Percentiles rank a stretch among this genome's conserved stretches.
Evolutionary conservation across 1,140 invertebrate species (phyloP).

Genomic region (Ceratitis capitata): DNA sequence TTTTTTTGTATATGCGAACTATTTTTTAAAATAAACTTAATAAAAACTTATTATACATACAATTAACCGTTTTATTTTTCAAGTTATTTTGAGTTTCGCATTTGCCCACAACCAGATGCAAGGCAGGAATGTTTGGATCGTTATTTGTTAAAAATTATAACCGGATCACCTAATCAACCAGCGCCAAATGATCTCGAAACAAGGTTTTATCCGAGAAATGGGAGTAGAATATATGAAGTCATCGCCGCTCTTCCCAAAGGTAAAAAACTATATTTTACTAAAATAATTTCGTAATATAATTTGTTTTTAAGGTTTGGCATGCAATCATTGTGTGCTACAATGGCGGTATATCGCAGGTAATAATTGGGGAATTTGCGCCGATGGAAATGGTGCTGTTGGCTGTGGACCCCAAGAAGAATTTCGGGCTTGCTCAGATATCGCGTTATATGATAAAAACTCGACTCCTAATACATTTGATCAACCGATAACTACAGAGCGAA

Average conservation of each 20-base stretch:
- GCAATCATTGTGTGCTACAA: constrained; percentile 82
- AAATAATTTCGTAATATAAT: background rate
- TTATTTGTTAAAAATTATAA: constrained; percentile 72
- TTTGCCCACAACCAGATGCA: constrained; percentile 56
- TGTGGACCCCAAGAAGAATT: constrained; percentile 91
- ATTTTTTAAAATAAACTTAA: too few relatives aligned
- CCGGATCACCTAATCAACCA: constrained; percentile 61
- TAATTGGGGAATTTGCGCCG: constrained; percentile 79
- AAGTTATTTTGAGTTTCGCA: background rate
- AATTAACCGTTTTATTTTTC: too few relatives aligned
- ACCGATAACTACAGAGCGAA: background rate
- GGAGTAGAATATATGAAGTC: constrained; percentile 81
- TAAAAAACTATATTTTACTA: constrained; percentile 42
- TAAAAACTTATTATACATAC: too few relatives aligned
- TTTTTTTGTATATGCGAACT: too few relatives aligned
- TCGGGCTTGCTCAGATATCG: constrained; percentile 84
- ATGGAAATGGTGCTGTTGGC: constrained; percentile 78
- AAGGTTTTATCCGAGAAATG: constrained; percentile 79
- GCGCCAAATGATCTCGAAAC: constrained; percentile 63
- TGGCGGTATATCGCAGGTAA: constrained; percentile 85
- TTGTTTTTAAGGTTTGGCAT: constrained; percentile 68
- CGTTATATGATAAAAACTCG: constrained; percentile 67
- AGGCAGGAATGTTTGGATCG: constrained; percentile 82
- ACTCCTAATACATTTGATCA: background rate
- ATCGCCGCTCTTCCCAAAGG: constrained; percentile 73